Evolutionary conservation across 2,797 vertebrate species (phyloP), one percentile per base, ranked within the genome.

Genomic region (Sebastes vulpes): DNA sequence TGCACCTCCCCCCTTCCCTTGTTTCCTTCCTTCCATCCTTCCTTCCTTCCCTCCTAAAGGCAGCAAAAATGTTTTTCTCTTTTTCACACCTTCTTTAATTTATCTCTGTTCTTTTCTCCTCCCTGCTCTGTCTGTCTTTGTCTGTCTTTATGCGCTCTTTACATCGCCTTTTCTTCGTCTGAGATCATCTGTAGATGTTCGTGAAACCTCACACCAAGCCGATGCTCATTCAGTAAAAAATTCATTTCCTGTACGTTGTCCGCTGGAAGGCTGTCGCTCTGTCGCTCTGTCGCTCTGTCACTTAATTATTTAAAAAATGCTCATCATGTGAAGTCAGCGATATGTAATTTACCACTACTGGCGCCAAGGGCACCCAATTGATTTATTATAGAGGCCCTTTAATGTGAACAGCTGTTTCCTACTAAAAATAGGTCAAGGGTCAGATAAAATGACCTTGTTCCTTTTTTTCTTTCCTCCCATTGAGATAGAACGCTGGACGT

Each of bases 321-420:
- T 81, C 87, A 83, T 89, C 90, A 89, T 91, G 91, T 90, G 87
- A 93, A 93, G 94, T 95, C 95, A 90, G 92, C 71, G 77, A 93
- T 95, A 94, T 95, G 95, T 95, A 88, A 95, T 95, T 95, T 92
- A 93, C 88, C 84, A 77, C 83, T 76, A 32, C 83, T 90, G 88
- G 91, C 83, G 82, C 93, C 91, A 84, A 88, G 67, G 88, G 53
- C 78, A 68, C 48, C 64, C 83, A 78, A 90, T 95, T 92, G 95
- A 96, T 94, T 95, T 95, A 95, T 95, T 92, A 93, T 85, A 89
- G 90, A 73, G 59, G 78, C 50, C 78, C 75, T 89, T 93, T 92
- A 93, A 95, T 94, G 92, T 79, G 87, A 94, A 90, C 95, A 96
- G 95, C 95, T 96, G 95, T 93, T 95, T 95, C 89, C 90, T 92